Evolutionary conservation across 2,888 invertebrate genomes (phyloP).

Genomic region (Sericinus montela): DNA sequence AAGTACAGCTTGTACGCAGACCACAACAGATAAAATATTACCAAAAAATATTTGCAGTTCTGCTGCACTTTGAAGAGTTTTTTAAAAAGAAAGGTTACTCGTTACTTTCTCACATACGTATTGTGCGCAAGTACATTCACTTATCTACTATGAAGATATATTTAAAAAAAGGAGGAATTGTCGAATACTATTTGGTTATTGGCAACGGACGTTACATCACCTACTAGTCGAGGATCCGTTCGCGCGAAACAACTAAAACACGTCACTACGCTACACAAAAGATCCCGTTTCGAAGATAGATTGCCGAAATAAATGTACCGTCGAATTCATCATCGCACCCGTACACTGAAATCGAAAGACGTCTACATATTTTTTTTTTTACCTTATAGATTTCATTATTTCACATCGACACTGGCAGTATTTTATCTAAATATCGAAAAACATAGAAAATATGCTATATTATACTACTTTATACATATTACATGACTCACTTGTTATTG

Average conservation of each 20-base stretch:
- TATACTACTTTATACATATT: conserved; percentile 68
- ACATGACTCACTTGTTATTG: conserved; percentile 73
- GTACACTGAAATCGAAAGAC: conserved; percentile 28
- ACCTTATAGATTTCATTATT: conserved; percentile 29
- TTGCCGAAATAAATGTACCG: conserved; percentile 10
- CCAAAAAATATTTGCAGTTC: conserved; percentile 71
- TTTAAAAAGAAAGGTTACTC: conserved; percentile 37
- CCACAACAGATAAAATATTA: conserved; percentile 53
- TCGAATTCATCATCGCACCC: neutral
- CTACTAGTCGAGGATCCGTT: conserved; percentile 43
- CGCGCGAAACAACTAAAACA: conserved; percentile 45
- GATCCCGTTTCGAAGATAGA: conserved; percentile 22
- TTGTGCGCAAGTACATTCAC: conserved; percentile 70
- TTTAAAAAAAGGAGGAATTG: conserved; percentile 54
- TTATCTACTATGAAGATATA: conserved; percentile 64
- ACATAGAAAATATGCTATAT: conserved; percentile 70
- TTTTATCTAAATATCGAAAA: conserved; percentile 72
- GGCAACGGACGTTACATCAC: conserved; percentile 59
- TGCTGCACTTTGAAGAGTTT: conserved; percentile 46
- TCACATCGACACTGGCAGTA: conserved; percentile 63
- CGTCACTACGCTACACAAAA: conserved; percentile 34
- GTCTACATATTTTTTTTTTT: conserved; percentile 11
- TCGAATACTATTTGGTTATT: conserved; percentile 72
- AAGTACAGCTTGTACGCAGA: conserved; percentile 32
- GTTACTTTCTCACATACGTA: conserved; percentile 40